Base-by-base conservation (phyloP, 2,797 vertebrate species). In the Botia kubotai region DNA sequence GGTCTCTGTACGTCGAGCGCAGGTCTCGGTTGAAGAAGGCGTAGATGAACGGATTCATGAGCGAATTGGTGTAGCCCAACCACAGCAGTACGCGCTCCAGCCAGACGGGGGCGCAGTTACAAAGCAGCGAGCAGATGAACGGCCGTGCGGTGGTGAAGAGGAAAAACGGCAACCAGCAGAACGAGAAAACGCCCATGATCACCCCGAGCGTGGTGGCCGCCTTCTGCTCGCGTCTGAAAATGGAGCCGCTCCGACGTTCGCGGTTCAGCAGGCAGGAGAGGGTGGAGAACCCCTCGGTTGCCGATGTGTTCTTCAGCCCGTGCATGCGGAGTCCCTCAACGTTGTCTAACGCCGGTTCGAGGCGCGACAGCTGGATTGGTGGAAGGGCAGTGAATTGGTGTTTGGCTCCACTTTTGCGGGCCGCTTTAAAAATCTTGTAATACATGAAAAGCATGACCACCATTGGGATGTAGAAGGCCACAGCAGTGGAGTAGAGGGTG, bases 381-480 rank as follows among this genome's bases (percentile, higher is more conserved):
- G 88, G 72, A 93, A 85, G 90, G 93, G 77, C 87, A 0, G 90
- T 92, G 85, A 94, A 94, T 50, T 94, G 91, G 84, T 95, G 94
- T 86, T 94, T 95, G 84, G 93, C 93, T 0, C 93, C 92, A 0
- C 94, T 95, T 86, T 94, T 95, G 75, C 94, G 92, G 13, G 94
- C 94, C 0, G 94, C 94, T 87, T 84, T 91, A 86, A 95, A 95
- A 83, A 95, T 95, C 89, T 95, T 95, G 89, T 95, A 95, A 89
- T 95, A 95, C 94, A 95, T 95, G 88, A 94, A 89, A 79, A 95
- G 92, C 94, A 95, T 95, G 86, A 95, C 93, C 82, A 94, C 91
- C 94, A 95, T 95, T 60, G 94, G 94, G 87, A 95, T 94, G 90
- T 95, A 95, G 89, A 95, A 95, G 87, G 94, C 94, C 87, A 95